A percentile compares a stretch with the other conserved stretches of the same genome.
Evolutionary conservation across 2,797 vertebrate species (phyloP).

Genomic region (Spinus pinus): DNA sequence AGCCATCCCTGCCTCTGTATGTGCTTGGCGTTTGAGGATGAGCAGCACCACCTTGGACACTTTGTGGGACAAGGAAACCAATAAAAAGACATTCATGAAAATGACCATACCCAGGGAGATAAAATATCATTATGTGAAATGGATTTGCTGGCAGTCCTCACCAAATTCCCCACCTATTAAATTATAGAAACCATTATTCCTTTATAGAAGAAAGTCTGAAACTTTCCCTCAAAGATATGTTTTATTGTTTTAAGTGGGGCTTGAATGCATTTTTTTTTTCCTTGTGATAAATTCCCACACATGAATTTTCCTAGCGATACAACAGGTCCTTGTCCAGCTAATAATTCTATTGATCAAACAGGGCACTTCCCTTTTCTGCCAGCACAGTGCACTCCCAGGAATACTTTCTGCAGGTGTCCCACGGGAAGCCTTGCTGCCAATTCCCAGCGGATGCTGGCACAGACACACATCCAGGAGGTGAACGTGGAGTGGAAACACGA

Average conservation of each 20-base stretch:
- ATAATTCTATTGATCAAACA: not conserved
- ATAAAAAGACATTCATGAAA: conserved; percentile 60
- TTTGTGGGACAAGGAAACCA: conserved; percentile 37
- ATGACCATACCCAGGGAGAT: conserved; percentile 60
- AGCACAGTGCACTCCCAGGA: not conserved
- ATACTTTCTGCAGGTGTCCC: not conserved
- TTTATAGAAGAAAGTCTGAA: conserved; percentile 41
- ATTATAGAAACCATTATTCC: conserved; percentile 66
- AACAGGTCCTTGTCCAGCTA: not conserved
- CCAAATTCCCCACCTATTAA: conserved; percentile 67
- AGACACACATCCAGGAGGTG: not conserved
- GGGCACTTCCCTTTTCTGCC: not conserved
- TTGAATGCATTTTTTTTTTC: not conserved
- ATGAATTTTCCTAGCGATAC: not conserved
- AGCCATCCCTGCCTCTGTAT: not conserved
- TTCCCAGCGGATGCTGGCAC: not conserved
- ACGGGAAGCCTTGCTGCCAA: not conserved
- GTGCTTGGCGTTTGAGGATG: not conserved
- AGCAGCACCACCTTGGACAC: conserved; percentile 18
- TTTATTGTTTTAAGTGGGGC: conserved; percentile 68
- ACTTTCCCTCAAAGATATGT: conserved; percentile 58
- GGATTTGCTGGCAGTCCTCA: conserved; percentile 68
- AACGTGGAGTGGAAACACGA: not conserved
- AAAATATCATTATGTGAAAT: conserved; percentile 71
- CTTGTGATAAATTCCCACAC: conserved; percentile 10